Percentiles rank a stretch among this genome's conserved stretches.
Conservation (phyloP, 2,888 invertebrate species). For the Cheilosia grossa region DNA sequence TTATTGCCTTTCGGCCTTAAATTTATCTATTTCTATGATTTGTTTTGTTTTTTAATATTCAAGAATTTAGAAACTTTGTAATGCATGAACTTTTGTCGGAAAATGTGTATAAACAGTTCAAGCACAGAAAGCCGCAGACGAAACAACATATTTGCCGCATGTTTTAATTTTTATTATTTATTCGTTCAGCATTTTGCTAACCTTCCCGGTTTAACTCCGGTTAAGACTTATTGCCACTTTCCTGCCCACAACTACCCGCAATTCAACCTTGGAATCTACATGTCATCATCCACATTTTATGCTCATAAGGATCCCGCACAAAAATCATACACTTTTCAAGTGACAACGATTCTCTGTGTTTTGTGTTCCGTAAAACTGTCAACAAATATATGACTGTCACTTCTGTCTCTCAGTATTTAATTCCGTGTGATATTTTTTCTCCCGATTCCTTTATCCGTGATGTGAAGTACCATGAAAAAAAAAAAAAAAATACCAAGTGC, state of each 20-base stretch:
- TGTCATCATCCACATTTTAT: constrained; percentile 10
- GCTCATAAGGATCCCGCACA: not conserved
- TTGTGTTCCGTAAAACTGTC: constrained; percentile 37
- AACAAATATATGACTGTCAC: constrained; percentile 67
- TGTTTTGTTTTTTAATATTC: no score
- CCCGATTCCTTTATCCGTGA: constrained; percentile 48
- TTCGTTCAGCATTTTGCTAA: no score
- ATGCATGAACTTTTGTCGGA: no score
- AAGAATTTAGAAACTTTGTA: no score
- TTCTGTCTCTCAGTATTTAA: constrained; percentile 45
- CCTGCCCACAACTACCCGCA: not conserved
- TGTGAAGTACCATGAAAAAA: constrained; percentile 57
- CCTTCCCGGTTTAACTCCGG: no score
- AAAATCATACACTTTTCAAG: not conserved
- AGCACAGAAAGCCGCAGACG: no score
- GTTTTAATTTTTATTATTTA: no score
- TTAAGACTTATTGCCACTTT: not conserved
- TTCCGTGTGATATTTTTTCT: constrained; percentile 60
- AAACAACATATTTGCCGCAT: no score
- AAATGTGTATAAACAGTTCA: no score
- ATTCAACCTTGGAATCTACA: constrained; percentile 1
- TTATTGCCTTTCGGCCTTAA: no score
- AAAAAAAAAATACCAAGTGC: constrained; percentile 52
- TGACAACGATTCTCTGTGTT: constrained; percentile 12
- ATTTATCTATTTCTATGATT: no score